A percentile compares a stretch with the other conserved stretches of the same genome.
Conservation (phyloP, 2,797 vertebrate genomes). For the Propithecus deckenii region DNA sequence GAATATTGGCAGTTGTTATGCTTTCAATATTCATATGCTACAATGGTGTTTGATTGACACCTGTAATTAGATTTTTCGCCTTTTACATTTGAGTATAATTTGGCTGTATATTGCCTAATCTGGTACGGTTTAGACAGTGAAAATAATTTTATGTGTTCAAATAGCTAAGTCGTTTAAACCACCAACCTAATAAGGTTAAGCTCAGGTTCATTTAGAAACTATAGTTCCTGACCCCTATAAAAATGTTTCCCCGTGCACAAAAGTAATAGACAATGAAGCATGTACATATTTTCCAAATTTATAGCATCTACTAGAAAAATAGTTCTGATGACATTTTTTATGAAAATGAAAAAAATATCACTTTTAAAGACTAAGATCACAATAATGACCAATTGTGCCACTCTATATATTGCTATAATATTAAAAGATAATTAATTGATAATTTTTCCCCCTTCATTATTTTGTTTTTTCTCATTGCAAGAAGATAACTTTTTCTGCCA, state of each 20-base stretch:
- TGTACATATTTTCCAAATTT: not conserved
- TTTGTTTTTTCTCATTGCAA: not conserved
- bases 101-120: not conserved
- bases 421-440: not conserved
- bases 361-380: not conserved
- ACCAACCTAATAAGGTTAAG: not conserved
- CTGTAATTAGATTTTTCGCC: not conserved
- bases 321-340: not conserved
- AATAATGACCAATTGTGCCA: not conserved
- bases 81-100: not conserved
- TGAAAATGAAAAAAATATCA: not conserved
- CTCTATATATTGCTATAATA: not conserved
- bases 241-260: not conserved
- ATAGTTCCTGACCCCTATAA: not conserved
- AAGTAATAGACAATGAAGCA: not conserved
- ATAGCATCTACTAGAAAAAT: not conserved
- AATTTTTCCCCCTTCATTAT: not conserved
- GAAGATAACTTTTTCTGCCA: not conserved
- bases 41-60: not conserved
- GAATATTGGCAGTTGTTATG: not conserved
- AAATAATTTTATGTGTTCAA: not conserved
- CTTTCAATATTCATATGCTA: not conserved
- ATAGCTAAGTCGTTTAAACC: not conserved
- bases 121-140: not conserved
- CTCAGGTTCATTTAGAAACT: not conserved